Evolutionary conservation across 1,140 invertebrate genomes (phyloP), one percentile per base, ranked within the genome.

Genomic region (Babylonia areolata): DNA sequence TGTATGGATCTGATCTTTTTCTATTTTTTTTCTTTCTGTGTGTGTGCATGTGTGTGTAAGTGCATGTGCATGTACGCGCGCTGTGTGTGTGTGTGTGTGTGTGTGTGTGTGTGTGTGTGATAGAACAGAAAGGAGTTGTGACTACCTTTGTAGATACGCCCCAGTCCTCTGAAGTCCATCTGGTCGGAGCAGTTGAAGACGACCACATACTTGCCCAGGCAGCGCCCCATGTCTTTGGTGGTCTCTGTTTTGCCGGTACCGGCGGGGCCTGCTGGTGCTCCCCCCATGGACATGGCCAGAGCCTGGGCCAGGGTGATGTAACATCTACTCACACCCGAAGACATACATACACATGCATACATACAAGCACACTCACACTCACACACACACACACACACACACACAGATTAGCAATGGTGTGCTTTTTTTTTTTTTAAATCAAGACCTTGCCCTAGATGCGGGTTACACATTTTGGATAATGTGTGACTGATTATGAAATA

Each of bases 141-240:
- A n/a, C n/a, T 88, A 96, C 96, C 96, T 96, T 97, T 98, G 93
- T 97, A 98, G 89, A 98, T 98, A 86, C 98, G 96, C 0, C 97
- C 98, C 1, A 98, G 95, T 39, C 96, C 97, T 95, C 97, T 96
- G 93, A 98, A 99, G 94, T 99, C 98, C 98, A 99, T 99, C 95
- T 99, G 98, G 95, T 99, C 98, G 2, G 98, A 99, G 92, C 98
- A 99, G 95, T 99, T 99, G 94, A 99, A 99, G 0, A 99, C 98
- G 1, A 99, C 98, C 3, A 99, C 98, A 93, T 99, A 99, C 95
- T 99, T 99, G 17, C 98, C 98, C 3, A 99, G 94, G 17, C 98
- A 99, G 95, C 99, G 98, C 2, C 98, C 98, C 98, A 99, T 99
- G 91, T 99, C 98, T 95, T 99, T 99, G 0, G 98, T 98, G 0